These are phyloP conservation scores for Propsilocerus akamusi DNA, from an alignment of 1,140 invertebrate species.

Conservation along the genomic window DNA sequence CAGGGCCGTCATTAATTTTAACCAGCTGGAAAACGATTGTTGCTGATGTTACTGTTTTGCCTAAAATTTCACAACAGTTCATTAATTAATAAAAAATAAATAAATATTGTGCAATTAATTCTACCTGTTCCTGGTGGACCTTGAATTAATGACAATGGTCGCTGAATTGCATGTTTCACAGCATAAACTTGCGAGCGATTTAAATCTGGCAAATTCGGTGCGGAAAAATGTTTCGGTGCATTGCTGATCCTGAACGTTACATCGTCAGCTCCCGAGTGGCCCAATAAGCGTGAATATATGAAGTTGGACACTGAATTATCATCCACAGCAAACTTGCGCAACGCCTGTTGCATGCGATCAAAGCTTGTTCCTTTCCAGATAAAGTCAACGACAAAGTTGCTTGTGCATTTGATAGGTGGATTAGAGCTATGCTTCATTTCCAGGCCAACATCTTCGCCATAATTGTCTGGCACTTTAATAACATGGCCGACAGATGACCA, in stretches of 20 bases:
- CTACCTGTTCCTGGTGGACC: slow-evolving; percentile 56
- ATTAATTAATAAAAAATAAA: too few relatives aligned
- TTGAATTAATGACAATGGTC: slow-evolving; percentile 94
- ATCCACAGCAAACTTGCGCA: slow-evolving; percentile 91
- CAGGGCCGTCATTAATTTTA: slow-evolving; percentile 82
- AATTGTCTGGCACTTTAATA: slow-evolving; percentile 98
- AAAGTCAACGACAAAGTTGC: slow-evolving; percentile 97
- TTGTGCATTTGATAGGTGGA: slow-evolving; percentile 78
- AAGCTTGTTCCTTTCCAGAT: slow-evolving; percentile 99
- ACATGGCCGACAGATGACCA: slow-evolving; percentile 94
- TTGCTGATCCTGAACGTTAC: slow-evolving; percentile 67
- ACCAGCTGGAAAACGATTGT: slow-evolving; percentile 98
- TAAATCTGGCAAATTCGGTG: slow-evolving; percentile 90
- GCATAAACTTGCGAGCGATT: slow-evolving; percentile 97
- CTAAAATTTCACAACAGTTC: too few relatives aligned
- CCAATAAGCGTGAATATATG: slow-evolving; percentile 91
- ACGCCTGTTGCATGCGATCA: slow-evolving; percentile 90
- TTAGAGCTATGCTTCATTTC: slow-evolving; percentile 83
- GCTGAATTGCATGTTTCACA: slow-evolving; percentile 94
- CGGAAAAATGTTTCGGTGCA: slow-evolving; percentile 90
- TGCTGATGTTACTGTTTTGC: slow-evolving; percentile 98
- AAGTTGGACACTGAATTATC: slow-evolving; percentile 92
- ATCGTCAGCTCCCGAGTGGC: slow-evolving; percentile 77
- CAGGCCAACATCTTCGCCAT: slow-evolving; percentile 93
- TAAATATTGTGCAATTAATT: too few relatives aligned